Evolutionary conservation across 2,888 invertebrate species (phyloP), one percentile per base, ranked within the genome.

Genomic region (Anticlea derivata): DNA sequence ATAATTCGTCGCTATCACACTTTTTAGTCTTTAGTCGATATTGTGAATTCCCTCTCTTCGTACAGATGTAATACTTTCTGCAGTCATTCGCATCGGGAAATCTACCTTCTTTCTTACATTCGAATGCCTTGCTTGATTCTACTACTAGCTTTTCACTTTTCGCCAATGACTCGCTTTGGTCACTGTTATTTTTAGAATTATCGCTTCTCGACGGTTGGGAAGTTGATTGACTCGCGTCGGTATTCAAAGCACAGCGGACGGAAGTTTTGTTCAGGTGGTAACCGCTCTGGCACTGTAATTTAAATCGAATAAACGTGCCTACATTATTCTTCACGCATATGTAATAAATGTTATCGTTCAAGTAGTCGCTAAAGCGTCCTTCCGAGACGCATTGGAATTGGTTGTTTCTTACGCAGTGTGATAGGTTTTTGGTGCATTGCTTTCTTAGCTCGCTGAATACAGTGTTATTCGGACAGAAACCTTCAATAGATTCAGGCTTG

Each of bases 371-470:
- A 61, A 85, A 92, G 39, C 86, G 75, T 1, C 91, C 89, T 60
- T 74, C 75, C 13, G 72, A 58, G 26, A 78, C 68, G 69, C 92
- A 93, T 61, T 76, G 74, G 63, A 92, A 91, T 66, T 91, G 85
- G 55, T 86, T 85, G 26, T 87, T 76, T 65, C 84, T 80, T 23
- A 83, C 65, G 61, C 89, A 92, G 61, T 87, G 87, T n/a, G 89
- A 78, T 46, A 84, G 72, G 58, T 90, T 82, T 53, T 77, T 83
- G 22, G 89, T 90, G 65, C 91, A 92, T 58, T 80, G 83, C 55
- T 86, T 86, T 51, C 74, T 78, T 22, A 80, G 66, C 45, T 86
- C 83, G 64, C 90, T 90, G 52, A 87, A 91, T 44, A 90, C 85
- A 22, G 88, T 86, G 50, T 80, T 76, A 7, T 59, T 63, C 11